phyloP scores from a whole-genome alignment of 1,140 invertebrate genomes.

The Drosophila equinoxialis region DNA sequence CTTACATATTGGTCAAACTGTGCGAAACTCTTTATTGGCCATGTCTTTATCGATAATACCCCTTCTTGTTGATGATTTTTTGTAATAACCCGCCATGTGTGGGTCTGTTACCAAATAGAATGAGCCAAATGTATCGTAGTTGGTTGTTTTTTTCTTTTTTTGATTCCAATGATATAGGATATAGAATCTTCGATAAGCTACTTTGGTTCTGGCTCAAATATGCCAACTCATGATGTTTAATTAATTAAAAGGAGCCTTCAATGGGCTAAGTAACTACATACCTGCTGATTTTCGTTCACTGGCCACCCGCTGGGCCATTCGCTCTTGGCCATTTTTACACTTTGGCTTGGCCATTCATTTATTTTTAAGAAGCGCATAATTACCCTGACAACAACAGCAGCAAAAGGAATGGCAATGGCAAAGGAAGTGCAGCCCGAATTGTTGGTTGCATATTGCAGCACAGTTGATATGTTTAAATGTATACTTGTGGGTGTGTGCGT shows the following conservation, averaged over 20 bases:
- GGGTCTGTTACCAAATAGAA: too few relatives aligned
- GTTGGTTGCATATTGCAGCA: constrained; percentile 9
- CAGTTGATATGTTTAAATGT: background rate
- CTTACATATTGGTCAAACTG: constrained; percentile 10
- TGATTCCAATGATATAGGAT: background rate
- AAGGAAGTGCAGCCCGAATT: constrained; percentile 24
- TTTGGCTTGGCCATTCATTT: constrained; percentile 47
- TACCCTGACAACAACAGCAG: constrained; percentile 42
- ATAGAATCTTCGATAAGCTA: constrained; percentile 10
- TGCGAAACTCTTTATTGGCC: background rate
- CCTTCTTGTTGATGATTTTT: too few relatives aligned
- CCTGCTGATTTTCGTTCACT: constrained; percentile 2
- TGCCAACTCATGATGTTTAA: constrained; percentile 36
- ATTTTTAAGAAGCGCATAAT: constrained; percentile 72
- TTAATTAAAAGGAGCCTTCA: constrained; percentile 47
- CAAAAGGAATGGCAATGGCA: constrained; percentile 12
- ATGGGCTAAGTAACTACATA: constrained; percentile 2
- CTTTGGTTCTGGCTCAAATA: constrained; percentile 10
- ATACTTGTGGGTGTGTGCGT: background rate
- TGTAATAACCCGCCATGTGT: too few relatives aligned
- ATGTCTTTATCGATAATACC: background rate
- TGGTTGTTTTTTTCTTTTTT: too few relatives aligned
- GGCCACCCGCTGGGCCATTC: background rate
- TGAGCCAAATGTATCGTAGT: too few relatives aligned
- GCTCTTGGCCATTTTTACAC: constrained; percentile 15